Evolutionary conservation across 2,888 invertebrate genomes (phyloP), one percentile per base, ranked within the genome.

Genomic region (Dicyrtomina minuta): DNA sequence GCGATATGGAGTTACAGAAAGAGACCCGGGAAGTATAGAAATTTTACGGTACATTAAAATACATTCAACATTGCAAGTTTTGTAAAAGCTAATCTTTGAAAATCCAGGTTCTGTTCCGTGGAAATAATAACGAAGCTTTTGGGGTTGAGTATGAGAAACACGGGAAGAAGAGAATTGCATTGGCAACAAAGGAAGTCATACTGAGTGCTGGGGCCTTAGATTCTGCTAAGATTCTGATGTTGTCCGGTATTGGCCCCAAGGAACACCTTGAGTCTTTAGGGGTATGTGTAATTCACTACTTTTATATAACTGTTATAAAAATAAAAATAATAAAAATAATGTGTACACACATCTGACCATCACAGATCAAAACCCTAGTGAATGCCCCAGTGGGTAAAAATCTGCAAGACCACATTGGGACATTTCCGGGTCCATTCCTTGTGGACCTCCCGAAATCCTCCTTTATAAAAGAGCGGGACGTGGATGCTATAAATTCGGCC

Each of bases 151-250:
- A 75, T 61, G 69, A 70, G 10, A 59, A 71, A 15, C 74, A 75
- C 51, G 77, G 77, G 1, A 49, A 68, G 46, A 49, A 68, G 22
- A 51, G 46, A 58, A 70, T 75, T 12, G 77, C 77, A 8, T 69
- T 72, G 41, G 76, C 76, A 12, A 72, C 73, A 12, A 76, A 76
- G 73, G 76, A 76, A 71, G 68, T 76, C 20, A 76, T 76, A 64
- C 56, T 77, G 13, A 73, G 73, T 60, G 74, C 74, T 41, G 74
- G 72, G 12, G 15, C 68, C 12, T n/a, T 71, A 1, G 71, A 71
- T 27, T 68, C 68, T 1, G 68, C 71, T 6, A 71, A 71, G 64
- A 43, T 71, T n/a, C n/a, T n/a, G n/a, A n/a, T n/a, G n/a, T n/a
- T n/a, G n/a, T n/a, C n/a, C n/a, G n/a, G n/a, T n/a, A 68, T 71